Base-by-base conservation (phyloP, 2,797 vertebrate species). In the Podargus strigoides region DNA sequence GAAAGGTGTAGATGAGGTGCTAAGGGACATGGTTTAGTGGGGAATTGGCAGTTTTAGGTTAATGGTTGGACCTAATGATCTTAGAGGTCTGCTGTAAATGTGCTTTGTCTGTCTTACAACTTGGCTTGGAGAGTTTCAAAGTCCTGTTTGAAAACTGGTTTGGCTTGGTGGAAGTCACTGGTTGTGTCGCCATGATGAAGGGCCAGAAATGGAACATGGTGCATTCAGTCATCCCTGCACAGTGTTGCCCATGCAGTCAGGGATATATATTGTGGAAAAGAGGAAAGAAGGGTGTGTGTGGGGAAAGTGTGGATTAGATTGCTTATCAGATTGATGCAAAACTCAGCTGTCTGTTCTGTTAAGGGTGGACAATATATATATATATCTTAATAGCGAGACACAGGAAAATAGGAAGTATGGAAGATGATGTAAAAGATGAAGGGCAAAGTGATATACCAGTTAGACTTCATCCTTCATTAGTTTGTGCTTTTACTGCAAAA, bases 281-380 rank as follows among this genome's bases (percentile, higher is more conserved):
- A 62, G 22, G 39, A 73, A 53, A 8, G 56, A 22, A 78, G n/a
- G n/a, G n/a, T n/a, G n/a, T n/a, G n/a, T n/a, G n/a, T n/a, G n/a
- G n/a, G n/a, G n/a, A n/a, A n/a, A n/a, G n/a, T 8, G 3, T 0
- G 8, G 7, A 15, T 1, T 19, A 2, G 3, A 20, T 53, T 13
- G 8, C 12, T 52, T 49, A 12, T 59, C n/a, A 53, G 11, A 16
- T 30, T 32, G 47, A 23, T 0, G 0, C 10, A 76, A 34, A 73
- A 41, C 12, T 49, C 34, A 28, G 10, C 27, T 24, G 6, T 44
- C 72, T 67, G 19, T 22, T 62, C 64, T 49, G 10, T 24, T 79
- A 59, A 50, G 41, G 26, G 23, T 41, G 39, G 28, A 20, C n/a
- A n/a, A n/a, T n/a, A n/a, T n/a, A n/a, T n/a, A n/a, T n/a, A n/a